Base-by-base conservation (phyloP, 2,888 invertebrate species). In the Sthenelais limicola region DNA sequence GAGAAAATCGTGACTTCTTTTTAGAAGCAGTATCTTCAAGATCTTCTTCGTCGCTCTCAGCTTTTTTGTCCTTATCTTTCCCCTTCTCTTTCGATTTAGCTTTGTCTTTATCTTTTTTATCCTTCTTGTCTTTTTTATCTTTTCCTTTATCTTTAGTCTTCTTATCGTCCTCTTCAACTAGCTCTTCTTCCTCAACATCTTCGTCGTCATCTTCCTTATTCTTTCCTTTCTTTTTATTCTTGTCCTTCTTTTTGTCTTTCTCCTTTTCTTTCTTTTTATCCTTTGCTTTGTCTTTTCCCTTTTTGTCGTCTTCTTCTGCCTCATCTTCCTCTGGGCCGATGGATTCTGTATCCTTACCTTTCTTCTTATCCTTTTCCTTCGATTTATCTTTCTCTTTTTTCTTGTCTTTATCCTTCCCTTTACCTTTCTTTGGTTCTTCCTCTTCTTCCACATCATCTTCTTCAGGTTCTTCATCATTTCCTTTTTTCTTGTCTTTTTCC, bases 221-320 rank as follows among this genome's bases (percentile, higher is more conserved):
- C 35, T 66, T 66, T 38, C 26, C 26, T 43, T 66, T 66, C 21
- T 43, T 33, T 21, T 33, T 66, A 24, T 66, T 66, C 18, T 66
- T 33, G 26, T 66, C 43, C 2, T 30, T 26, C 18, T 66, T 66
- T 3, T 66, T 43, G 15, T 66, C 33, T 9, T 21, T 24, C 33
- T 66, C 33, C 3, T 66, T 33, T 26, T 66, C 43, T 5, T 26
- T 38, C 15, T 35, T 24, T 38, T 43, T 66, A 35, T 38, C 66
- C 24, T 66, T 66, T 1, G 3, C 26, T 21, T 35, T 68, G 18
- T 68, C 68, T 26, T 33, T 33, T 9, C 52, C 68, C n/a, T 33
- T 21, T 24, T 49, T 30, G 12, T 38, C 12, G 4, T 66, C 66
- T 32, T 68, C 48, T 18, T 48, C 48, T 32, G 32, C 48, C 35